Evolutionary conservation across 1,140 invertebrate genomes (phyloP).

Genomic region (Mycetomoellerius zeteki): DNA sequence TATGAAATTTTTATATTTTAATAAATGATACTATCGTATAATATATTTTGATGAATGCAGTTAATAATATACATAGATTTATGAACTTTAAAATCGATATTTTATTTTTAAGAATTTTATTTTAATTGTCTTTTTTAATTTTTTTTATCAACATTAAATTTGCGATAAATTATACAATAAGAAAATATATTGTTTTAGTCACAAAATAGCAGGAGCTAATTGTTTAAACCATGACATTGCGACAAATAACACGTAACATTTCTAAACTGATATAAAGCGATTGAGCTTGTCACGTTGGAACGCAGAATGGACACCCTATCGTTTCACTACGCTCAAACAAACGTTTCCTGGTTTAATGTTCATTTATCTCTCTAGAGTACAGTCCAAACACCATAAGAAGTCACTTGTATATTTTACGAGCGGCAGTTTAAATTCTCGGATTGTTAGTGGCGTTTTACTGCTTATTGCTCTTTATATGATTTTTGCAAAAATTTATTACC

Average conservation of each 20-base stretch:
- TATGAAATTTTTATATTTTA: background rate
- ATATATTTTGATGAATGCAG: background rate
- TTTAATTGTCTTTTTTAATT: background rate
- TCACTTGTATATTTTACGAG: constrained; percentile 17
- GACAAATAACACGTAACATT: constrained; percentile 38
- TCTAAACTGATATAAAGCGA: constrained; percentile 7
- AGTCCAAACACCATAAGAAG: background rate
- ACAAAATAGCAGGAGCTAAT: background rate
- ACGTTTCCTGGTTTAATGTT: constrained; percentile 45
- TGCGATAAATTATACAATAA: background rate
- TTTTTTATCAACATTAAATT: background rate
- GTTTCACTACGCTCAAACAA: constrained; percentile 34
- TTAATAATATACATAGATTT: background rate
- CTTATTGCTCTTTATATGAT: background rate
- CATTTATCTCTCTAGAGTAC: constrained; percentile 33
- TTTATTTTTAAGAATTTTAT: background rate
- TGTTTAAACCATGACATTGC: background rate
- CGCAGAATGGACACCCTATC: constrained; percentile 16
- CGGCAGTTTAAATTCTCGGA: background rate
- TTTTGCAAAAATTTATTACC: background rate
- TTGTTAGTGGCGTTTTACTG: background rate
- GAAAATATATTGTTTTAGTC: constrained; percentile 10
- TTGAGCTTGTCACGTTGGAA: constrained; percentile 28
- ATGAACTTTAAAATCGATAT: background rate
- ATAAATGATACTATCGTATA: background rate